Conservation (phyloP, 1,140 invertebrate genomes). For the Drosophila persimilis region DNA sequence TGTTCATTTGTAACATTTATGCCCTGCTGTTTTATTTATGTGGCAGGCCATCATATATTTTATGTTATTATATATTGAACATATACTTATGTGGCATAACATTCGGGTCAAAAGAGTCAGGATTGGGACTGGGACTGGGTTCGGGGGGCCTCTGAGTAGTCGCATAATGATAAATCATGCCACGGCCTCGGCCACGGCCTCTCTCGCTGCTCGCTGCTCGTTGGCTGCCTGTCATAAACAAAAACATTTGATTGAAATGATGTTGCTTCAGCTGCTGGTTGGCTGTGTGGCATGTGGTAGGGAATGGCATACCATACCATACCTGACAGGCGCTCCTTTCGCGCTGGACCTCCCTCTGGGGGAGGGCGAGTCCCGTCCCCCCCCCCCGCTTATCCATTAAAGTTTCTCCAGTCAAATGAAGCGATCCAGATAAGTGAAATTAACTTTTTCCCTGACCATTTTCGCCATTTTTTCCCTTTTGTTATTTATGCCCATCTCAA, state of each 20-base stretch:
- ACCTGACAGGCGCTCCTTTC: constrained; percentile 27
- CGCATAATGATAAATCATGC: constrained; percentile 71
- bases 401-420: constrained; percentile 41
- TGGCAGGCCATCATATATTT: constrained; percentile 63
- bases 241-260: constrained; percentile 73
- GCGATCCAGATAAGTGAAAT: constrained; percentile 56
- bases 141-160: neutral
- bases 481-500: constrained; percentile 5
- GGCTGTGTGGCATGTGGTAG: constrained; percentile 4
- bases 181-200: neutral
- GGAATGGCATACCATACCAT: constrained; percentile 19
- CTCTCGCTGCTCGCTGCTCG: neutral
- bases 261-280: constrained; percentile 18
- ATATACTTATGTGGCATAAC: constrained; percentile 73
- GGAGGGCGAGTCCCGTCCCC: too few relatives aligned
- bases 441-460: constrained; percentile 33
- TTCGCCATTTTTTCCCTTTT: neutral
- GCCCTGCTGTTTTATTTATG: constrained; percentile 66
- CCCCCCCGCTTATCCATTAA: constrained; percentile 32
- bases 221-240: constrained; percentile 63
- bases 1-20: constrained; percentile 61
- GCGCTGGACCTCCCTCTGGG: constrained; percentile 1
- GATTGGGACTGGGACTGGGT: neutral
- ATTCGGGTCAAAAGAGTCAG: constrained; percentile 13
- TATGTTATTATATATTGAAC: constrained; percentile 75